A percentile compares a stretch with the other conserved stretches of the same genome.
These are phyloP conservation scores for Solenopsis invicta DNA, from an alignment of 1,140 invertebrate species.

Conservation along the genomic window DNA sequence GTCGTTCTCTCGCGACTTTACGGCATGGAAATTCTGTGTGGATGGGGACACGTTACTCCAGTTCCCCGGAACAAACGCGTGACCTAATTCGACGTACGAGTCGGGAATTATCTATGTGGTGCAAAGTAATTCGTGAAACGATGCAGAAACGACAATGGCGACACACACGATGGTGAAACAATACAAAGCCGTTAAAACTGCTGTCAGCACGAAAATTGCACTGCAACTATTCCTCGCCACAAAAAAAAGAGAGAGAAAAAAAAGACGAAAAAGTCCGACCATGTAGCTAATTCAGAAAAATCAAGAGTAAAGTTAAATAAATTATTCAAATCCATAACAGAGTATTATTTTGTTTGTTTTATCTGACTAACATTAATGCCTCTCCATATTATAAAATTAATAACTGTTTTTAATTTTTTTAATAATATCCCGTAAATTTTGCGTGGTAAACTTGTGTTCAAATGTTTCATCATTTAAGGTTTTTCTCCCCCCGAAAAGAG, in stretches of 20 bases:
- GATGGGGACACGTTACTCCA: constrained; percentile 11
- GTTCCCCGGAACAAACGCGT: constrained; percentile 7
- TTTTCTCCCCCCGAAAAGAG: not conserved
- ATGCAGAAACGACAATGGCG: constrained; percentile 37
- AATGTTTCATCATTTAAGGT: not conserved
- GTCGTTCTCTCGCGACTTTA: constrained; percentile 32
- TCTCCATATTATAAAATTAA: not conserved
- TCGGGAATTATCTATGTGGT: constrained; percentile 24
- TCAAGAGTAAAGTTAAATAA: constrained; percentile 10
- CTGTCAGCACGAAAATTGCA: constrained; percentile 12
- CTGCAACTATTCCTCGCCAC: not conserved
- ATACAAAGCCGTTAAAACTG: constrained; percentile 12
- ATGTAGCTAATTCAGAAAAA: not conserved
- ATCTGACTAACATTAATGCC: not conserved
- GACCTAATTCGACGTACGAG: constrained; percentile 52
- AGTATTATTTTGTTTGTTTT: not conserved
- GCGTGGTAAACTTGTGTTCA: not conserved
- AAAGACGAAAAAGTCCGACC: not conserved
- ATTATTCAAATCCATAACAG: not conserved
- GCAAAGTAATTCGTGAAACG: constrained; percentile 53
- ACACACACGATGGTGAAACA: not conserved
- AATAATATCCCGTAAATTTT: not conserved
- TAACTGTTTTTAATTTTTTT: not conserved
- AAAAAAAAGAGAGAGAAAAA: not conserved
- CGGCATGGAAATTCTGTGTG: constrained; percentile 48